phyloP scores from a whole-genome alignment of 2,888 invertebrate genomes.

The Nasonia oneida region DNA sequence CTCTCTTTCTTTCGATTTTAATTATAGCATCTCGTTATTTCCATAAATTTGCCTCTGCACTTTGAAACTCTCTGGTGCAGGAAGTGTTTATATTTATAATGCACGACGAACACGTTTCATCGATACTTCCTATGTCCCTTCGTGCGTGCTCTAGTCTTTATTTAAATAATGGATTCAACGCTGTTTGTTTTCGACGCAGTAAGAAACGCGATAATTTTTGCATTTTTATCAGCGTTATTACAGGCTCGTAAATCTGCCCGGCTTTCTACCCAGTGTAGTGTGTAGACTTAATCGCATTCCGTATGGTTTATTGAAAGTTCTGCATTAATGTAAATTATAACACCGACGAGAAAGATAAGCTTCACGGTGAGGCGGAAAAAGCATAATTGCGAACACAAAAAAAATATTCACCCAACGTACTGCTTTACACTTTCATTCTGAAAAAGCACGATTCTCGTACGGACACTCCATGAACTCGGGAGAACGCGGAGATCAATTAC shows the following conservation, averaged over 20 bases:
- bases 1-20: not conserved
- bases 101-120: not conserved
- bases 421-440: not conserved
- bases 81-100: not conserved
- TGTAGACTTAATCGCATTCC: not conserved
- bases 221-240: not conserved
- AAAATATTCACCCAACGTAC: not conserved
- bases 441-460: not conserved
- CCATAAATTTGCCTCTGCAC: constrained; percentile 18
- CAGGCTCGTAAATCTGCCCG: not conserved
- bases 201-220: not conserved
- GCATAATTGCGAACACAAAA: not conserved
- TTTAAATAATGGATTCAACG: constrained; percentile 10
- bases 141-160: not conserved
- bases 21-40: constrained; percentile 3
- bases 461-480: not conserved
- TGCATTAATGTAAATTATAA: not conserved
- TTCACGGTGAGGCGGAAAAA: not conserved
- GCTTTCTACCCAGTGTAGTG: not conserved
- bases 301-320: not conserved
- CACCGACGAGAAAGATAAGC: not conserved
- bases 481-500: not conserved
- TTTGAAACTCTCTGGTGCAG: not conserved
- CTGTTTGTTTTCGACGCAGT: not conserved
- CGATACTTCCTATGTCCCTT: not conserved